phyloP scores from a whole-genome alignment of 2,797 vertebrate genomes.

The Oreochromis grahami region DNA sequence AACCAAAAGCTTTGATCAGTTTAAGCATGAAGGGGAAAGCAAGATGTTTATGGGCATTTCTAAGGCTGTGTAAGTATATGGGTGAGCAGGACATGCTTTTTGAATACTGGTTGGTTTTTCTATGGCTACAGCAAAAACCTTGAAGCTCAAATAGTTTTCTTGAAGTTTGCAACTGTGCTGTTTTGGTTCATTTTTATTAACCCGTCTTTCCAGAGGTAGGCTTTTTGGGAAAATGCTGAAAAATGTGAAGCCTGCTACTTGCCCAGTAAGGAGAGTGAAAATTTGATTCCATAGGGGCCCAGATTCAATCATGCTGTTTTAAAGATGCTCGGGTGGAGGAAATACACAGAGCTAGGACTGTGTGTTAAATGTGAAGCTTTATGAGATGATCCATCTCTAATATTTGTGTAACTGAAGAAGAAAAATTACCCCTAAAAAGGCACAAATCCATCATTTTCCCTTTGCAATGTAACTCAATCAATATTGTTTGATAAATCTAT shows the following conservation, averaged over 20 bases:
- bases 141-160: not conserved
- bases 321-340: not conserved
- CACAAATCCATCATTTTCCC: not conserved
- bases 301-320: not conserved
- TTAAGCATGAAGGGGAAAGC: not conserved
- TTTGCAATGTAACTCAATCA: not conserved
- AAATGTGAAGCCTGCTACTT: not conserved
- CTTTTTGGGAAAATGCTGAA: not conserved
- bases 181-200: not conserved
- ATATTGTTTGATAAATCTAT: not conserved
- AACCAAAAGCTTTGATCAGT: constrained; percentile 7
- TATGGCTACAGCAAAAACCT: not conserved
- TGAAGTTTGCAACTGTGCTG: not conserved
- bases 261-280: rapidly evolving
- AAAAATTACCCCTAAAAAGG: not conserved
- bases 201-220: not conserved
- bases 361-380: not conserved
- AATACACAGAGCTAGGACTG: not conserved
- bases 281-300: not conserved
- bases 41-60: not conserved
- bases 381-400: not conserved
- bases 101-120: not conserved
- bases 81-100: not conserved
- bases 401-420: not conserved
- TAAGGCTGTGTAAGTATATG: not conserved